phyloP scores from a whole-genome alignment of 2,797 vertebrate species.

The Buceros bicornis region DNA sequence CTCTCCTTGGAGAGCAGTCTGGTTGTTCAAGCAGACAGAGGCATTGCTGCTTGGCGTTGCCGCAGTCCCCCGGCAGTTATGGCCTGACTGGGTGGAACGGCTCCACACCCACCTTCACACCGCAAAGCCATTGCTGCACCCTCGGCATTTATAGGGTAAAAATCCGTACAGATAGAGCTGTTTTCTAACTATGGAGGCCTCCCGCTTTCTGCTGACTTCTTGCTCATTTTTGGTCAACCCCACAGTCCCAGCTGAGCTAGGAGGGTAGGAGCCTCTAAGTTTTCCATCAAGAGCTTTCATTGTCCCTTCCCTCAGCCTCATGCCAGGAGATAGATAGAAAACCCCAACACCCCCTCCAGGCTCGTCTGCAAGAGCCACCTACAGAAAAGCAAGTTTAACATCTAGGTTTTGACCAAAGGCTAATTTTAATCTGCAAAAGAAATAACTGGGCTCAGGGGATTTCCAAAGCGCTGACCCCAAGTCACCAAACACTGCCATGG shows the following conservation, averaged over 20 bases:
- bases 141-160: neutral
- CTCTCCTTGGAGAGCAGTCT: neutral
- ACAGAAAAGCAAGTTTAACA: neutral
- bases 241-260: neutral
- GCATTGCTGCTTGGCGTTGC: too few species aligned
- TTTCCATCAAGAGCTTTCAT: neutral
- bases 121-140: neutral
- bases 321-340: neutral
- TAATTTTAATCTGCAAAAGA: neutral
- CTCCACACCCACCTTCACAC: accelerated
- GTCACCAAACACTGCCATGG: accelerated
- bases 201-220: neutral
- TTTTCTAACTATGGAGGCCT: neutral
- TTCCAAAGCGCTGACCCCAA: accelerated
- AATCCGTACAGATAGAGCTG: neutral
- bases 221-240: neutral
- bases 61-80: neutral
- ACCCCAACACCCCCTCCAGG: neutral
- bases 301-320: neutral
- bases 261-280: neutral
- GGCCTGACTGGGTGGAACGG: neutral
- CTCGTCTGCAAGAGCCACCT: neutral
- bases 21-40: neutral
- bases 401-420: neutral
- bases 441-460: neutral